Evolutionary conservation across 2,113 vertebrate species (phyloP).

Genomic region (Coturnix japonica): DNA sequence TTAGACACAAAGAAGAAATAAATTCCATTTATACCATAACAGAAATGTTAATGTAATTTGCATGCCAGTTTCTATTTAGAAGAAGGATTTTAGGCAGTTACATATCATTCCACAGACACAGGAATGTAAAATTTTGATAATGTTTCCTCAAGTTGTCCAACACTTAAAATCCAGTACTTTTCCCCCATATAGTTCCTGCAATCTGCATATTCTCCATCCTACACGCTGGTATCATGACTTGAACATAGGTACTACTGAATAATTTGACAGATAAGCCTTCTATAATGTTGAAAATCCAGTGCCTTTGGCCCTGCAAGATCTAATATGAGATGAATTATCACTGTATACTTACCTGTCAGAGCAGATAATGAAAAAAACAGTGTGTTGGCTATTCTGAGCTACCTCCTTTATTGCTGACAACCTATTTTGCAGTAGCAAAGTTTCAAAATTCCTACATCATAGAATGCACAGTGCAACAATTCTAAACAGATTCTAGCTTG

Average conservation of each 20-base stretch:
- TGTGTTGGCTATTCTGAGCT: not conserved
- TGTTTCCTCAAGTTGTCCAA: not conserved
- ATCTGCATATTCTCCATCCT: not conserved
- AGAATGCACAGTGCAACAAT: not conserved
- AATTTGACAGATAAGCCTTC: not conserved
- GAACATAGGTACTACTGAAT: not conserved
- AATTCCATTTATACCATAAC: not conserved
- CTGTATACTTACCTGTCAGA: not conserved
- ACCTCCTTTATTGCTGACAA: not conserved
- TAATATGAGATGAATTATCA: not conserved
- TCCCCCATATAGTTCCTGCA: not conserved
- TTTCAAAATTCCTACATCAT: not conserved
- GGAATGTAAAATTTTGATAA: not conserved
- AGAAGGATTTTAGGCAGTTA: not conserved
- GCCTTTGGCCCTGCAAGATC: not conserved
- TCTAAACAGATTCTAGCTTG: not conserved
- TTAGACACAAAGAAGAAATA: not conserved
- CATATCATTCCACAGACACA: not conserved
- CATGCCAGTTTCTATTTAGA: not conserved
- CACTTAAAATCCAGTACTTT: not conserved
- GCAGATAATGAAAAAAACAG: not conserved
- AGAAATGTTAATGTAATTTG: not conserved
- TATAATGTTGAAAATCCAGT: rapidly evolving
- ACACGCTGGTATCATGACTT: not conserved
- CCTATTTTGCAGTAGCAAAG: not conserved